Evolutionary conservation across 2,113 vertebrate genomes (phyloP).

Genomic region (Clarias batrachus): DNA sequence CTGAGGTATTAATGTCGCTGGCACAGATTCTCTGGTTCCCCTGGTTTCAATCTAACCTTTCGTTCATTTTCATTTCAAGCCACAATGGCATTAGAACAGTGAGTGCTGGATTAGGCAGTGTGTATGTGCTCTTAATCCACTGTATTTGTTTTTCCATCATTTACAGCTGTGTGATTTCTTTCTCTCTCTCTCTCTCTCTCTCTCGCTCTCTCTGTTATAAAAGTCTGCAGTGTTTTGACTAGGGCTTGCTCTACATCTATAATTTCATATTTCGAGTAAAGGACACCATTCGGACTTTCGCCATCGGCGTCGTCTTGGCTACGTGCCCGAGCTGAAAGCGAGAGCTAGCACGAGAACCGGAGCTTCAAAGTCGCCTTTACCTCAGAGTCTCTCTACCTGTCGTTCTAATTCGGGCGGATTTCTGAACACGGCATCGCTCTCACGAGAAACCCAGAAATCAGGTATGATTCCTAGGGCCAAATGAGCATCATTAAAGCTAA

Average conservation of each 20-base stretch:
- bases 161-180: not conserved
- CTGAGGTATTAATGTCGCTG: slow-evolving; percentile 59
- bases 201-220: not conserved
- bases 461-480: slow-evolving; percentile 48
- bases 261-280: slow-evolving; percentile 5
- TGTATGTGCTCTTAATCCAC: slow-evolving; percentile 65
- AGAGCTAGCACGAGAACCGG: slow-evolving; percentile 57
- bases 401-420: slow-evolving; percentile 27
- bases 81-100: slow-evolving; percentile 19
- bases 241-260: slow-evolving; percentile 1
- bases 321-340: slow-evolving; percentile 60
- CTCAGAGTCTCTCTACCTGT: slow-evolving; percentile 14
- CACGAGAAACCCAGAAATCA: slow-evolving; percentile 35
- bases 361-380: slow-evolving; percentile 22
- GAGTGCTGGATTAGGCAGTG: slow-evolving; percentile 64
- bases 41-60: slow-evolving; percentile 57
- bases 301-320: slow-evolving; percentile 50
- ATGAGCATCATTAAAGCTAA: slow-evolving; percentile 56
- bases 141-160: slow-evolving; percentile 22
- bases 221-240: not conserved
- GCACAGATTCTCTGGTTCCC: slow-evolving; percentile 64
- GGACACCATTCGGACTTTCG: slow-evolving; percentile 48
- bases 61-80: slow-evolving; percentile 60
- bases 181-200: too few relatives aligned
- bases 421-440: slow-evolving; percentile 14